Evolutionary conservation across 2,888 invertebrate species (phyloP).

Genomic region (Nomada ferruginata): DNA sequence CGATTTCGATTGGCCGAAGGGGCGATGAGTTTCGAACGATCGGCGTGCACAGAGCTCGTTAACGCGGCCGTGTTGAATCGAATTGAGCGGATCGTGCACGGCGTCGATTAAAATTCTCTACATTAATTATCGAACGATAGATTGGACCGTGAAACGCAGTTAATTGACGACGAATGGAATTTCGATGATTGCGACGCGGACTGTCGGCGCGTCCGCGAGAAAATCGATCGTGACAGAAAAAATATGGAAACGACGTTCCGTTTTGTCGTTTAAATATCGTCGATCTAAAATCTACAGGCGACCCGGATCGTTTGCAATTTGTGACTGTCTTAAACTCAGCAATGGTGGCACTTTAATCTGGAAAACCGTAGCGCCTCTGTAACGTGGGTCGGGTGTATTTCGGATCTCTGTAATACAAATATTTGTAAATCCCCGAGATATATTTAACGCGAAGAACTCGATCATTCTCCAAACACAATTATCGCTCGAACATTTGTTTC

Average conservation of each 20-base stretch:
- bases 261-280: not conserved
- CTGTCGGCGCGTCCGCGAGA: not conserved
- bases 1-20: constrained; percentile 4
- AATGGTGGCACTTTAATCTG: not conserved
- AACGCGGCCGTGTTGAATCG: constrained; percentile 41
- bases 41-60: constrained; percentile 35
- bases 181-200: constrained; percentile 34
- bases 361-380: not conserved
- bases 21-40: not conserved
- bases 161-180: constrained; percentile 53
- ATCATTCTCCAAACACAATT: constrained; percentile 8
- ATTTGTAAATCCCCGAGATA: not conserved
- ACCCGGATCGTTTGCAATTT: not conserved
- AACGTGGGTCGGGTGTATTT: not conserved
- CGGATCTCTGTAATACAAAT: not conserved
- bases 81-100: constrained; percentile 23
- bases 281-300: not conserved
- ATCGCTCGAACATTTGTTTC: not conserved
- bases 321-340: not conserved
- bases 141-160: constrained; percentile 47
- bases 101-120: constrained; percentile 56
- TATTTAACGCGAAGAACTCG: not conserved
- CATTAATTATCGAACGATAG: constrained; percentile 54
- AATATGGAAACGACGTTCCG: constrained; percentile 6
- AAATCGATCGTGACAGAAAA: constrained; percentile 9